A percentile compares a stretch with the other conserved stretches of the same genome.
Conservation (phyloP, 2,888 invertebrate genomes). For the Pammene fasciana region DNA sequence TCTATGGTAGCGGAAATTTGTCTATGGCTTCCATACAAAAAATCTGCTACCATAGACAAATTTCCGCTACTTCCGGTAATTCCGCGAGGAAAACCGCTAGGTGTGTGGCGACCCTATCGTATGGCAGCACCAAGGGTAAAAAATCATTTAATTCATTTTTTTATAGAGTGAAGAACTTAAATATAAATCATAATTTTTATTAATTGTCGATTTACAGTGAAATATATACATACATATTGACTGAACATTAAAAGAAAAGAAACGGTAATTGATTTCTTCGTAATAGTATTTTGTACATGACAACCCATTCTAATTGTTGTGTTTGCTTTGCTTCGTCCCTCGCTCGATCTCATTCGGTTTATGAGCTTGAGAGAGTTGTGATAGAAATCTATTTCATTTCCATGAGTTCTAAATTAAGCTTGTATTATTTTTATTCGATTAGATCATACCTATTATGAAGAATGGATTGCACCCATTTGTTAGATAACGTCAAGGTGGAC, state of each 20-base stretch:
- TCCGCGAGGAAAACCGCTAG: no score
- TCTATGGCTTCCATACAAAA: no score
- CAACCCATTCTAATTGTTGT: constrained; percentile 40
- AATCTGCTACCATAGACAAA: no score
- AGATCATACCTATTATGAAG: constrained; percentile 68
- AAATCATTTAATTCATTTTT: not conserved
- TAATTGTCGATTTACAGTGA: not conserved
- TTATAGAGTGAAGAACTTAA: not conserved
- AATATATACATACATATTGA: not conserved
- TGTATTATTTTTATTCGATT: constrained; percentile 55
- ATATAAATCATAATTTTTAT: not conserved
- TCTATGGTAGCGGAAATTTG: no score
- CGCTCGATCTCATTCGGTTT: constrained; percentile 57
- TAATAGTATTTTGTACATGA: constrained; percentile 4
- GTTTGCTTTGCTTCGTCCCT: constrained; percentile 47
- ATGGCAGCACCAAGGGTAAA: constrained; percentile 7
- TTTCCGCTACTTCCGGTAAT: no score
- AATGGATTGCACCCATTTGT: constrained; percentile 88
- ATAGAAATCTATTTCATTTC: constrained; percentile 55
- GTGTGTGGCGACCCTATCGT: no score
- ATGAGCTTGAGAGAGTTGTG: constrained; percentile 48
- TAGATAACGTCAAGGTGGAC: constrained; percentile 85
- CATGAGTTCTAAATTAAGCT: constrained; percentile 60
- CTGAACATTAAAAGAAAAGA: no score
- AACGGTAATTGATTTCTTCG: not conserved